A percentile compares a stretch with the other conserved stretches of the same genome.
phyloP scores from a whole-genome alignment of 2,113 vertebrate species.

The Dermatemys mawii region DNA sequence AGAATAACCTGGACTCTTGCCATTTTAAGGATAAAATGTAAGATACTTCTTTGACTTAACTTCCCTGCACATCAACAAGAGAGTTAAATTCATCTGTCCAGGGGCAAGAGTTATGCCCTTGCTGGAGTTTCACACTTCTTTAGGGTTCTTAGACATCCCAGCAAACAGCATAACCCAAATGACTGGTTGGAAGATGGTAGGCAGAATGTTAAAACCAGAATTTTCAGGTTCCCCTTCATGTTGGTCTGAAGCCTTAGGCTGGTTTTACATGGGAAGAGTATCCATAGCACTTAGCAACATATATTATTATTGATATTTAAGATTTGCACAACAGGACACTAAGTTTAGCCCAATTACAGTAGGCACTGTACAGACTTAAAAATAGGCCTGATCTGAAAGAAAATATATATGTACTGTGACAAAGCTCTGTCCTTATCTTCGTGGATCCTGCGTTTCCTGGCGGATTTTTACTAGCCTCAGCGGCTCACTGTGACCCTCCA shows the following conservation, averaged over 20 bases:
- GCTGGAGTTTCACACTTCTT: background rate
- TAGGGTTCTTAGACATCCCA: background rate
- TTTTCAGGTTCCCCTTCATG: fast-evolving
- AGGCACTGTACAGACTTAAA: background rate
- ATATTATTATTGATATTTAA: background rate
- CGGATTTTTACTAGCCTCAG: too few relatives aligned
- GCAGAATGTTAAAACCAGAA: background rate
- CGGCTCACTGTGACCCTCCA: too few relatives aligned
- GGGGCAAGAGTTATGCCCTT: background rate
- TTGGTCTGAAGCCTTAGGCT: background rate
- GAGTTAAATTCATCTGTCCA: background rate
- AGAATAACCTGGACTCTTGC: background rate
- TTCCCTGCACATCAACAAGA: conserved; percentile 25
- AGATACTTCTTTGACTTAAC: background rate
- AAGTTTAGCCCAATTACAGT: background rate
- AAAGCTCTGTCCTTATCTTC: too few relatives aligned
- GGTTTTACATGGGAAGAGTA: background rate
- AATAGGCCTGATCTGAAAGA: background rate
- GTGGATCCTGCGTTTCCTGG: too few relatives aligned
- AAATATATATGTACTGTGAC: too few relatives aligned
- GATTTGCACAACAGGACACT: background rate
- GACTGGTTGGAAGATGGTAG: background rate
- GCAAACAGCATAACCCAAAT: background rate
- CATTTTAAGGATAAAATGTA: background rate
- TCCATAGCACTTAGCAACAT: background rate